phyloP scores from a whole-genome alignment of 2,888 invertebrate genomes.

The Deroplatys truncata region DNA sequence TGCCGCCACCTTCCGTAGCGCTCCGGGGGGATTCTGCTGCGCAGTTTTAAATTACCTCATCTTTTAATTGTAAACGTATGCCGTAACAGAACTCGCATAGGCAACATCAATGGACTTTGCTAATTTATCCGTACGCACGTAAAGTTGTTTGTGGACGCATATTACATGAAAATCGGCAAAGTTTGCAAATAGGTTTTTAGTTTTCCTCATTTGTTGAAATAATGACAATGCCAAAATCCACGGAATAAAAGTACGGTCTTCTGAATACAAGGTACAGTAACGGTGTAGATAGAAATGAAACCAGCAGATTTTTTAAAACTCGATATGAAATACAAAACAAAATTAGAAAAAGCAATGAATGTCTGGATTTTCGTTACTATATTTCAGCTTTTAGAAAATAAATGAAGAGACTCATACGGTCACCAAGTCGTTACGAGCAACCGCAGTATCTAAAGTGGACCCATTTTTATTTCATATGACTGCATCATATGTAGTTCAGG shows the following conservation, averaged over 20 bases:
- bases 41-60: background rate
- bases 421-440: no score
- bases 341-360: no score
- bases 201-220: background rate
- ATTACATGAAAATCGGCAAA: background rate
- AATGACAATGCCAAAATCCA: background rate
- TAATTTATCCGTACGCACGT: background rate
- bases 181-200: background rate
- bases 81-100: background rate
- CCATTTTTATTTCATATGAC: no score
- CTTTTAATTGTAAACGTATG: background rate
- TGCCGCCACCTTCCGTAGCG: background rate
- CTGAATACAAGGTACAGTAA: background rate
- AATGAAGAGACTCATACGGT: no score
- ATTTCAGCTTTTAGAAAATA: no score
- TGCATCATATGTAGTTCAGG: no score
- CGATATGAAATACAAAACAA: no score
- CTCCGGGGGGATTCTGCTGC: background rate
- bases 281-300: no score
- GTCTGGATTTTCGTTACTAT: no score
- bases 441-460: no score
- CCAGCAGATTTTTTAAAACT: no score
- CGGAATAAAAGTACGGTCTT: background rate
- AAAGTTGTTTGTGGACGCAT: background rate
- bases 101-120: background rate